Base-by-base conservation (phyloP, 2,113 vertebrate species). In the Gila orcuttii region DNA sequence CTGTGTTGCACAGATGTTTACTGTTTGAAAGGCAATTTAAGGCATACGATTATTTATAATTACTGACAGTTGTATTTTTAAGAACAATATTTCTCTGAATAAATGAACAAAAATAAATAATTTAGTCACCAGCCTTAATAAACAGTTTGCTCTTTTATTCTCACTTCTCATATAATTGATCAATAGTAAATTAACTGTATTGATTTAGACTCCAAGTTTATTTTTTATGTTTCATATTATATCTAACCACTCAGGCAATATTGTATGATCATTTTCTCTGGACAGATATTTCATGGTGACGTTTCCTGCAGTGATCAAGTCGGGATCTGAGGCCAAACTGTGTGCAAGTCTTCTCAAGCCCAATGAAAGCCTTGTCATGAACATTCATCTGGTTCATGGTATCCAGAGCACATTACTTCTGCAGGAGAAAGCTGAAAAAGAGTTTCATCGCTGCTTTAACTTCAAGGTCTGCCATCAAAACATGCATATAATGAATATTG, bases 251-350 rank as follows among this genome's bases (percentile, higher is more conserved):
- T 76, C 15, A 31, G 28, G 28, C 28, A 28, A 28, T 28, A 28
- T 28, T 21, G n/a, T 11, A 64, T 19, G 25, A 33, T 66, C 7
- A 45, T 42, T 42, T 4, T 31, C 7, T 55, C 2, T 82, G 0
- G 0, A n/a, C 64, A 90, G 89, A 13, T 83, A 21, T 79, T 90
- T 87, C 88, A 85, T 92, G 50, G 93, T 95, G 15, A 88, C 91
- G 39, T 81, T 95, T 74, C 93, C 94, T 84, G 92, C 92, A 0
- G 62, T 92, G 60, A 89, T 95, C 9, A 87, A 93, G 77, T 87
- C 93, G 10, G 94, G 90, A 77, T 85, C 91, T 60, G 52, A 90
- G 13, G 89, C 90, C 11, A 91, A 78, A 47, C 75, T 95, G 31
- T 95, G 93, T 75, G 68, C 42, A 0, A 94, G 86, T 83, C 78